A percentile compares a stretch with the other conserved stretches of the same genome.
Evolutionary conservation across 2,797 vertebrate species (phyloP).

Genomic region (Gallirallus australis): DNA sequence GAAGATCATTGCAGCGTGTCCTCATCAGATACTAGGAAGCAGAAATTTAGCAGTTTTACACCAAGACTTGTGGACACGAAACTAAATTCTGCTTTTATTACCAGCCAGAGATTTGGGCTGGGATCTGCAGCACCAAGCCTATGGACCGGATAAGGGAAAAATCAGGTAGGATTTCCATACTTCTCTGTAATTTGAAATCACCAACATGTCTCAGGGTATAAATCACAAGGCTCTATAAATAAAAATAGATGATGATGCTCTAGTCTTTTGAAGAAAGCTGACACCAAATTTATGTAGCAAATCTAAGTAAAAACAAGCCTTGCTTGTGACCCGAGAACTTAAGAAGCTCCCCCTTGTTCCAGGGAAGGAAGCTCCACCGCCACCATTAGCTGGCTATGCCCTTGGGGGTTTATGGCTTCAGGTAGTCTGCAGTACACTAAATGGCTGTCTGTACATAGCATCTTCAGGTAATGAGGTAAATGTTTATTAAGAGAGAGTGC

Average conservation of each 20-base stretch:
- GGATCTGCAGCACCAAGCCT: neutral
- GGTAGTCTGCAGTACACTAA: neutral
- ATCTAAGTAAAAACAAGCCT: slow-evolving; percentile 25
- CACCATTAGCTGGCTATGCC: neutral
- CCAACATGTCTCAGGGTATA: slow-evolving; percentile 38
- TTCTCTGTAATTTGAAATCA: slow-evolving; percentile 54
- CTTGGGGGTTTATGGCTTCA: neutral
- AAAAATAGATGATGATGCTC: slow-evolving; percentile 53
- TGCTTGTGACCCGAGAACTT: neutral
- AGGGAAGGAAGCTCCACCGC: neutral
- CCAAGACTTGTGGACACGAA: neutral
- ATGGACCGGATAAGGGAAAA: neutral
- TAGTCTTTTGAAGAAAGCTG: slow-evolving; percentile 53
- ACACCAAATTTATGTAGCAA: slow-evolving; percentile 25
- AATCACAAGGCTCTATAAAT: slow-evolving; percentile 53
- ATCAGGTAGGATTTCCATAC: slow-evolving; percentile 33
- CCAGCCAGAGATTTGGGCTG: neutral
- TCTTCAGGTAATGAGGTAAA: neutral
- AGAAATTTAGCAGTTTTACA: neutral
- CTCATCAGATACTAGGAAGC: neutral
- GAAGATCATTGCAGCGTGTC: neutral
- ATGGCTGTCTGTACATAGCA: neutral
- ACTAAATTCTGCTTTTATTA: neutral
- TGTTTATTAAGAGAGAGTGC: neutral
- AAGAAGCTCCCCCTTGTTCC: neutral